These are phyloP conservation scores for Alligator sinensis DNA, from an alignment of 2,113 vertebrate genomes.

Conservation along the genomic window DNA sequence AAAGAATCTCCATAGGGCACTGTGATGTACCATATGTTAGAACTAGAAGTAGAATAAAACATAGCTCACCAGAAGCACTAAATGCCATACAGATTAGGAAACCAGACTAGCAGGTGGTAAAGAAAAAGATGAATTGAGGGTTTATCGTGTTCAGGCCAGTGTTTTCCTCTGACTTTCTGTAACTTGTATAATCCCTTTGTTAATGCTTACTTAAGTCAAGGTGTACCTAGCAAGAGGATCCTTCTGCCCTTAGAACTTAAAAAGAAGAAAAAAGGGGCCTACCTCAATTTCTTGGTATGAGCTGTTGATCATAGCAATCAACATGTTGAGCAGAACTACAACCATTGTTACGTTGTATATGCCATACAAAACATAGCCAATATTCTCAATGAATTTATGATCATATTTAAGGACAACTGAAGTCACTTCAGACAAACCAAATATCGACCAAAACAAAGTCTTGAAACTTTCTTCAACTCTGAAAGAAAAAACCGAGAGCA, in stretches of 20 bases:
- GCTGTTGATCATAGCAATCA: slow-evolving; percentile 93
- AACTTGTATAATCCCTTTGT: background rate
- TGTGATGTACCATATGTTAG: too few relatives aligned
- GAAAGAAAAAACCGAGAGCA: slow-evolving; percentile 10
- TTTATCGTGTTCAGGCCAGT: background rate
- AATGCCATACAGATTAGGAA: background rate
- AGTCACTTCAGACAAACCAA: slow-evolving; percentile 90
- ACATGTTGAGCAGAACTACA: slow-evolving; percentile 91
- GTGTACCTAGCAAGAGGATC: accelerated
- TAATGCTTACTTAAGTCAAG: background rate
- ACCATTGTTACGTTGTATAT: slow-evolving; percentile 93
- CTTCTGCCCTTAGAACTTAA: background rate
- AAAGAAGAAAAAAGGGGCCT: slow-evolving; percentile 12
- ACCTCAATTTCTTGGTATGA: slow-evolving; percentile 93
- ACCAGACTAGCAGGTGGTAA: background rate
- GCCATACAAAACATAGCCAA: slow-evolving; percentile 89
- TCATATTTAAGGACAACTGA: slow-evolving; percentile 92
- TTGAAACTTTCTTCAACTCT: slow-evolving; percentile 94
- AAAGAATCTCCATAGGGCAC: too few relatives aligned
- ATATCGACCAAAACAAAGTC: slow-evolving; percentile 93
- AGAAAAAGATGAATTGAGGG: too few relatives aligned
- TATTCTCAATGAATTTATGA: slow-evolving; percentile 92
- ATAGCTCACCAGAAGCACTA: too few relatives aligned
- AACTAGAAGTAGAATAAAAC: too few relatives aligned
- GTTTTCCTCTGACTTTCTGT: background rate